Evolutionary conservation across 2,113 vertebrate genomes (phyloP), one percentile per base, ranked within the genome.

Genomic region (Colossoma macropomum): DNA sequence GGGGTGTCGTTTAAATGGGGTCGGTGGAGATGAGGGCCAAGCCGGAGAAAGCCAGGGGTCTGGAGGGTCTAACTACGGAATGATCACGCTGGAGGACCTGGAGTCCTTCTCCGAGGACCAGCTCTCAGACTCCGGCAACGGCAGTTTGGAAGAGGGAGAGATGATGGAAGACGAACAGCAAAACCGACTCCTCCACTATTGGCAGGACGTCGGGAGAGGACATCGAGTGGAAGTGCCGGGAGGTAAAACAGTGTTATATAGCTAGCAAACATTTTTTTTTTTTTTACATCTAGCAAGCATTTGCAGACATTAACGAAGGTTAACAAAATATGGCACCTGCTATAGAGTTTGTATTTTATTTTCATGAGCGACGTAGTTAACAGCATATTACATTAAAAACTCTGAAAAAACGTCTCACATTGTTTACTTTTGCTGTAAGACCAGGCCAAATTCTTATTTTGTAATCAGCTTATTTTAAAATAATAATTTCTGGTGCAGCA

Each of bases 21-120:
- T 90, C 0, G 80, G 87, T n/a, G 82, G 84, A 0, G 63, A 81
- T 0, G 77, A 62, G 0, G 66, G 34, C 38, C 63, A 63, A 0
- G 89, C 89, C 0, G 86, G 82, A 1, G 82, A 75, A 59, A 90
- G 84, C 21, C 41, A 77, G 50, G 88, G 88, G 32, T 80, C 89
- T 13, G 59, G 13, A 0, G 75, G 23, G 27, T 52, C 30, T 7
- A 81, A 68, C 11, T n/a, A 72, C 0, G 94, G 92, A 0, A 82
- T 93, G 87, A 96, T 97, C 93, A 95, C 95, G 0, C 93, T 97
- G 90, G 96, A 97, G 79, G 95, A 97, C 69, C 91, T 97, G 86
- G 95, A 95, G 85, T 92, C 95, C 16, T 89, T 96, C 90, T 84
- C 92, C 1, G 95, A 95, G 48, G 96, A 96, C 6, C 89, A 90